These are phyloP conservation scores for Temnothorax unifasciatus DNA, from an alignment of 2,888 invertebrate species.

Conservation along the genomic window DNA sequence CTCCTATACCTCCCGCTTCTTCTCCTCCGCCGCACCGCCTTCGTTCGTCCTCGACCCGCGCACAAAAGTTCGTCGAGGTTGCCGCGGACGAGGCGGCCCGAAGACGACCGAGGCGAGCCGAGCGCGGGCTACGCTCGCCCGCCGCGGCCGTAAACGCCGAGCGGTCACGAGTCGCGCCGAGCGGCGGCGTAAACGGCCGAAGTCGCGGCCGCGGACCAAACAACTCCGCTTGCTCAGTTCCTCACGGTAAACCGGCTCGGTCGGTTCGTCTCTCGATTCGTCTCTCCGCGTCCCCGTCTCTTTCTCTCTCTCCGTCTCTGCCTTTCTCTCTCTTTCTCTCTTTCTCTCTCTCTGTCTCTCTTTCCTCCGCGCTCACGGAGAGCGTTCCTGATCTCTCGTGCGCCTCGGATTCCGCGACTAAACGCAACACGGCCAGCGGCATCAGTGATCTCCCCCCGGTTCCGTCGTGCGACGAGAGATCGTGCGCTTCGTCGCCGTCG, in stretches of 20 bases:
- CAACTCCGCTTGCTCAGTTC: conserved; percentile 71
- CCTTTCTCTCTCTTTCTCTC: neutral
- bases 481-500: conserved; percentile 23
- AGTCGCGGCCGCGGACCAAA: conserved; percentile 61
- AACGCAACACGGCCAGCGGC: conserved; percentile 41
- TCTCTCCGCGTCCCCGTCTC: conserved; percentile 43
- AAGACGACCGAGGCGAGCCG: neutral
- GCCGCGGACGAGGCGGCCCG: conserved; percentile 63
- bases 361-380: neutral
- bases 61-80: conserved; percentile 79
- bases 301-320: neutral
- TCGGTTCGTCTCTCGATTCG: conserved; percentile 64
- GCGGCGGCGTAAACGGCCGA: conserved; percentile 65
- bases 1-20: too few species aligned
- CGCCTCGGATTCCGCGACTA: conserved; percentile 47
- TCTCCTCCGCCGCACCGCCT: neutral
- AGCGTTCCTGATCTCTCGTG: conserved; percentile 12
- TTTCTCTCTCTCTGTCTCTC: neutral
- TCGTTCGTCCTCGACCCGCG: conserved; percentile 78
- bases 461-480: conserved; percentile 27
- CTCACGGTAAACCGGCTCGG: conserved; percentile 76
- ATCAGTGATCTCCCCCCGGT: conserved; percentile 28
- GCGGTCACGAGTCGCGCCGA: conserved; percentile 55
- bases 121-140: neutral
- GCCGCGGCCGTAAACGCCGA: conserved; percentile 56